Evolutionary conservation across 1,140 invertebrate genomes (phyloP).

Genomic region (Amphibalanus amphitrite): DNA sequence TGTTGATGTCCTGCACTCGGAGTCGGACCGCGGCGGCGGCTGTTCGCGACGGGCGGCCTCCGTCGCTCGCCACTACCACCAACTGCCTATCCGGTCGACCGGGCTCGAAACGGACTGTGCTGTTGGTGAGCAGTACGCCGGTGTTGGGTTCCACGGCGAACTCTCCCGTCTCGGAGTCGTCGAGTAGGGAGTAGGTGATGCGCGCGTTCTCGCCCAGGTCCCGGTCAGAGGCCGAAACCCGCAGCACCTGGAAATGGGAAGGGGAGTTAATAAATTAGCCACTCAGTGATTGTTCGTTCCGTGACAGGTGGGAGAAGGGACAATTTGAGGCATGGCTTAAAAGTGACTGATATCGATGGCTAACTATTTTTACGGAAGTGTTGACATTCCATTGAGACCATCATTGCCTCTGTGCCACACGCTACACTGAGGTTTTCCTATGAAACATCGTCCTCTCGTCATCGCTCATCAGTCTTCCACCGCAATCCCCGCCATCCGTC

Average conservation of each 20-base stretch:
- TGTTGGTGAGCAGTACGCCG: conserved; percentile 61
- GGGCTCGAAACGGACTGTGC: conserved; percentile 37
- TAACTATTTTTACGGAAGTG: not conserved
- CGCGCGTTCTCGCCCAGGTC: conserved; percentile 68
- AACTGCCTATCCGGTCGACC: conserved; percentile 43
- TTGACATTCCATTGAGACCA: too few relatives aligned
- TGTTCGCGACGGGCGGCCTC: conserved; percentile 48
- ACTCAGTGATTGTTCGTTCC: too few relatives aligned
- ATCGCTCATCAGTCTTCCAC: too few relatives aligned
- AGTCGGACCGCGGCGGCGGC: conserved; percentile 51
- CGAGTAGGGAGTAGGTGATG: conserved; percentile 86
- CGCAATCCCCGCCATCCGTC: too few relatives aligned
- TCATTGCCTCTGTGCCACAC: too few relatives aligned
- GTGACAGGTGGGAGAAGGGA: too few relatives aligned
- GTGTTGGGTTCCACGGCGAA: conserved; percentile 75
- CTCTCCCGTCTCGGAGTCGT: conserved; percentile 86
- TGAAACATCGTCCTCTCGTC: too few relatives aligned
- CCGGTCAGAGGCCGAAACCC: conserved; percentile 58
- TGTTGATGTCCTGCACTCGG: conserved; percentile 35
- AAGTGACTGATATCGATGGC: not conserved
- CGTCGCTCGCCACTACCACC: conserved; percentile 49
- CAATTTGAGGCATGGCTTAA: too few relatives aligned
- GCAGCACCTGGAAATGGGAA: conserved; percentile 47
- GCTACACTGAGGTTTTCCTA: too few relatives aligned
- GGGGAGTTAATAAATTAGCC: not conserved